These are phyloP conservation scores for Ips typographus DNA, from an alignment of 1,140 invertebrate species.

Conservation along the genomic window DNA sequence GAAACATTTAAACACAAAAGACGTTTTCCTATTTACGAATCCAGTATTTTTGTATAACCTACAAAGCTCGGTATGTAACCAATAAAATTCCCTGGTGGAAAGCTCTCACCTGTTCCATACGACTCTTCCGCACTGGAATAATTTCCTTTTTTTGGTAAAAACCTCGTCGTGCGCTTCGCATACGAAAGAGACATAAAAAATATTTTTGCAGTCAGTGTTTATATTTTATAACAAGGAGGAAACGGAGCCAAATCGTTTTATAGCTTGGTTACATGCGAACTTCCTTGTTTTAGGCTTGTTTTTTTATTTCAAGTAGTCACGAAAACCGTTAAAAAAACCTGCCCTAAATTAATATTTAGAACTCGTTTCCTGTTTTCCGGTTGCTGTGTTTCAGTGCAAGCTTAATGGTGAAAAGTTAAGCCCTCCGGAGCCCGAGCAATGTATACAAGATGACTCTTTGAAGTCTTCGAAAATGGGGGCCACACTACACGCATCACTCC, in stretches of 20 bases:
- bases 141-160: not conserved
- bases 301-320: no score
- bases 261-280: slow-evolving; percentile 11
- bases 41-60: no score
- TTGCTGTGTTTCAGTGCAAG: no score
- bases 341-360: no score
- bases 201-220: slow-evolving; percentile 12
- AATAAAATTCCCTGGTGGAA: no score
- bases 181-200: slow-evolving; percentile 16
- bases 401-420: not conserved
- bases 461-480: not conserved
- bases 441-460: slow-evolving; percentile 3
- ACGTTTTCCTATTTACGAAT: no score
- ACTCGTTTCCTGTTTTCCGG: not conserved
- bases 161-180: not conserved
- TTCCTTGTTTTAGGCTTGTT: slow-evolving; percentile 6
- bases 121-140: not conserved
- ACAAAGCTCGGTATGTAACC: no score
- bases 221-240: slow-evolving; percentile 9
- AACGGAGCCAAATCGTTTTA: slow-evolving; percentile 13
- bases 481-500: not conserved
- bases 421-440: not conserved
- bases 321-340: no score
- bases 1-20: no score
- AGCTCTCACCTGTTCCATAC: no score